Evolutionary conservation across 2,888 invertebrate genomes (phyloP).

Genomic region (Periphyllus acericola): DNA sequence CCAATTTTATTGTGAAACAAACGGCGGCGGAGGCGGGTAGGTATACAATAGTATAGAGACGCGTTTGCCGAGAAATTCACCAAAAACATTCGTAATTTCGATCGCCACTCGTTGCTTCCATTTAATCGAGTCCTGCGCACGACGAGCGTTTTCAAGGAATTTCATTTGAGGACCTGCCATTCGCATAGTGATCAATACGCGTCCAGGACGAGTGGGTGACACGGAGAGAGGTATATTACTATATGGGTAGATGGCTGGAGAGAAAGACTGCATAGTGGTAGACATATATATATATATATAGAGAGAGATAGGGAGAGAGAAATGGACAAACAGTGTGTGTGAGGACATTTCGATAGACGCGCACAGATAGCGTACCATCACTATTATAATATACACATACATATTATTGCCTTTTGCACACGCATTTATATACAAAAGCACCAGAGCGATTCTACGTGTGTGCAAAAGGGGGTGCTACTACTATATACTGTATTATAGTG

Average conservation of each 20-base stretch:
- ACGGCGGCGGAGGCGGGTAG: not conserved
- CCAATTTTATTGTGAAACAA: not conserved
- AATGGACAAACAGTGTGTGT: not conserved
- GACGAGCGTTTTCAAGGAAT: not conserved
- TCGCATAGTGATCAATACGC: not conserved
- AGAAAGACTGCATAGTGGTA: not conserved
- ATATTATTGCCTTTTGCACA: slow-evolving; percentile 5
- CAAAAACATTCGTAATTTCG: slow-evolving; percentile 15
- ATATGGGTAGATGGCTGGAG: not conserved
- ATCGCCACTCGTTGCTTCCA: not conserved
- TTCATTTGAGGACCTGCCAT: not conserved
- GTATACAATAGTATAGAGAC: not conserved
- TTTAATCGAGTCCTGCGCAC: not conserved
- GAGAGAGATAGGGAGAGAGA: not conserved
- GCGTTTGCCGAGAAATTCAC: not conserved
- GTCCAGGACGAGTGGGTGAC: not conserved
- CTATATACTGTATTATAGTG: not conserved
- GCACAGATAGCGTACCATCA: not conserved
- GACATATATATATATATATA: not conserved
- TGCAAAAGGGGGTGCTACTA: slow-evolving; percentile 28
- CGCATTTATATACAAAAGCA: slow-evolving; percentile 21
- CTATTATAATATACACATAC: not conserved
- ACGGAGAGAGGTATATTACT: not conserved
- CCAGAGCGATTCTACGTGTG: slow-evolving; percentile 8
- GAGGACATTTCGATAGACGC: slow-evolving; percentile 18